These are phyloP conservation scores for Autographa gamma DNA, from an alignment of 2,888 invertebrate species.

Conservation along the genomic window DNA sequence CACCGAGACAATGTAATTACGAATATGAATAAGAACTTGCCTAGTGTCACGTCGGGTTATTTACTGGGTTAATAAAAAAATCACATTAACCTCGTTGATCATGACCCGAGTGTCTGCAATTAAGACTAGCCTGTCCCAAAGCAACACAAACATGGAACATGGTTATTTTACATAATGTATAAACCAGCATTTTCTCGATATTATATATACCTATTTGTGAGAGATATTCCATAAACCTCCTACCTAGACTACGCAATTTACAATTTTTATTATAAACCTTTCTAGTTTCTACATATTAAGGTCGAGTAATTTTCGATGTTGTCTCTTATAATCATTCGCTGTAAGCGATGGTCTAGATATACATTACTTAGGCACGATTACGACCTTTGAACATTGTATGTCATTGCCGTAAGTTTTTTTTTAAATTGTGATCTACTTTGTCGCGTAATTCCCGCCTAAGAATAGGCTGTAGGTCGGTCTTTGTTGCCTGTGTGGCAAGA, in stretches of 20 bases:
- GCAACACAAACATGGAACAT: not conserved
- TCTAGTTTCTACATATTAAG: not conserved
- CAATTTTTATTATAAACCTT: not conserved
- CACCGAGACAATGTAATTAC: not conserved
- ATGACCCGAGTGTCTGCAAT: constrained; percentile 2
- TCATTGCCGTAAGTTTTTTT: constrained; percentile 6
- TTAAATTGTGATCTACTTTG: constrained; percentile 3
- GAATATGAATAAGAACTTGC: not conserved
- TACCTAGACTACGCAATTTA: too few species aligned
- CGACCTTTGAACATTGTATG: constrained; percentile 8
- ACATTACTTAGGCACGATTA: constrained; percentile 8
- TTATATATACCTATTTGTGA: not conserved
- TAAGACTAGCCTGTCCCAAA: constrained; percentile 1
- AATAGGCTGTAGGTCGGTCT: not conserved
- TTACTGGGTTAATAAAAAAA: constrained; percentile 5
- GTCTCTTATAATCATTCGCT: not conserved
- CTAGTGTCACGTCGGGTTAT: not conserved
- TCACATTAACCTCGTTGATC: constrained; percentile 3
- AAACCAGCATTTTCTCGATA: not conserved
- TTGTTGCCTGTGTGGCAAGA: not conserved
- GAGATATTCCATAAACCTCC: too few species aligned
- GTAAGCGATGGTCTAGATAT: constrained; percentile 7
- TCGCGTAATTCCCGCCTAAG: not conserved
- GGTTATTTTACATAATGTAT: not conserved
- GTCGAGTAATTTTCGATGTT: not conserved